Evolutionary conservation across 2,888 invertebrate species (phyloP).

Genomic region (Drosophila eohydei): DNA sequence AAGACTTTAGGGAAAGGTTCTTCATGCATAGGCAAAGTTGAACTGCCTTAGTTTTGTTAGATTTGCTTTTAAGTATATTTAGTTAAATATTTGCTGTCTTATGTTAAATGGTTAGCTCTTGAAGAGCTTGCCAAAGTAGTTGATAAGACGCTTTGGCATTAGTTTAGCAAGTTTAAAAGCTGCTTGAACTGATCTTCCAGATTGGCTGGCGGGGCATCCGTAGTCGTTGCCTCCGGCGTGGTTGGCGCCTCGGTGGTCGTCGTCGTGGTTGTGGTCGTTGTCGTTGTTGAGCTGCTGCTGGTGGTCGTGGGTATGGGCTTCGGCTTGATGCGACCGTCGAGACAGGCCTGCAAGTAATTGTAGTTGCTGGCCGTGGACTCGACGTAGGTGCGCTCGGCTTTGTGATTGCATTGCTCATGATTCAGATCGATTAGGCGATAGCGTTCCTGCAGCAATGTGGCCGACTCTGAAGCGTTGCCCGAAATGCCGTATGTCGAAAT

Average conservation of each 20-base stretch:
- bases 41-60: background rate
- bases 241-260: constrained; percentile 57
- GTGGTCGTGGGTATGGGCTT: constrained; percentile 45
- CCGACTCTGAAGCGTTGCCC: constrained; percentile 78
- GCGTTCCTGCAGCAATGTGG: constrained; percentile 70
- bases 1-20: background rate
- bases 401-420: constrained; percentile 71
- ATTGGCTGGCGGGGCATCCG: constrained; percentile 39
- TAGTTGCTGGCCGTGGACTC: constrained; percentile 73
- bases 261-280: constrained; percentile 62
- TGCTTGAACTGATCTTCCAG: constrained; percentile 72
- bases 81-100: constrained; percentile 4
- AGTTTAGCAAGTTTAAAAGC: constrained; percentile 77
- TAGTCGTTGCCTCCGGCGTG: constrained; percentile 47
- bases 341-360: constrained; percentile 73
- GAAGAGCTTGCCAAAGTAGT: constrained; percentile 12
- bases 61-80: constrained; percentile 4
- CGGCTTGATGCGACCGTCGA: constrained; percentile 69
- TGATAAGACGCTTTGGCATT: constrained; percentile 43
- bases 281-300: constrained; percentile 38
- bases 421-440: constrained; percentile 72
- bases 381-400: constrained; percentile 74
- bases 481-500: constrained; percentile 75
- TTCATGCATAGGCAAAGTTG: background rate
- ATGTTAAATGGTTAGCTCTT: background rate